Base-by-base conservation (phyloP, 2,113 vertebrate species). In the Brachyistius frenatus region DNA sequence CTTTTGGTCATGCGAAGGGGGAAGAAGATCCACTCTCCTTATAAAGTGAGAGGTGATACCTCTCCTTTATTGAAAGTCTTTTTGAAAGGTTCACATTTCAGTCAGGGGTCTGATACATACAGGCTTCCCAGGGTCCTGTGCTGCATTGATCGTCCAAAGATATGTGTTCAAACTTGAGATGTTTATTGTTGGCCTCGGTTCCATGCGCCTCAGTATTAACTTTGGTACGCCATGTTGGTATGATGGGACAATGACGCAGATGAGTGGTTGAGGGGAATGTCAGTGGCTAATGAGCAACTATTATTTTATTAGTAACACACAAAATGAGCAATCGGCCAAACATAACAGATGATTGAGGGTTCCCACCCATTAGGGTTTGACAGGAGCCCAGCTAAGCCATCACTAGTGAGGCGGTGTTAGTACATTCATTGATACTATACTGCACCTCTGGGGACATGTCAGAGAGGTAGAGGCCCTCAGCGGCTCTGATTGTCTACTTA, bases 391-490 rank as follows among this genome's bases (percentile, higher is more conserved):
- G 75, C 75, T 77, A 55, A 86, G 87, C 88, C 85, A 60, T 93
- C 93, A 93, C 93, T 92, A 93, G 93, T 93, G 88, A 91, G 89
- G 92, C 89, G 92, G 92, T 89, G 83, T 89, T 81, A 56, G 87
- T 91, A 92, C 91, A 92, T 93, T 91, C 90, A 91, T 66, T 14
- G 84, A 81, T 82, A 89, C 82, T 86, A 65, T 86, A 84, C 86
- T 91, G 88, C 86, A 88, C 85, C 84, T 93, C 86, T 88, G 84
- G 89, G 78, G 85, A 87, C 63, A 63, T 52, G 66, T 80, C 31
- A 7, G 72, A 85, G 89, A 92, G 90, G 88, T 92, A 91, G 91
- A 92, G 78, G 90, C 89, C 89, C 83, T 87, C 80, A 71, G 84
- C 3, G 87, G 82, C 83, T 90, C 86, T 89, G 90, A 93, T 93